A percentile compares a stretch with the other conserved stretches of the same genome.
These are phyloP conservation scores for Oscheius sp. DNA, from an alignment of 2,888 invertebrate genomes.

Conservation along the genomic window DNA sequence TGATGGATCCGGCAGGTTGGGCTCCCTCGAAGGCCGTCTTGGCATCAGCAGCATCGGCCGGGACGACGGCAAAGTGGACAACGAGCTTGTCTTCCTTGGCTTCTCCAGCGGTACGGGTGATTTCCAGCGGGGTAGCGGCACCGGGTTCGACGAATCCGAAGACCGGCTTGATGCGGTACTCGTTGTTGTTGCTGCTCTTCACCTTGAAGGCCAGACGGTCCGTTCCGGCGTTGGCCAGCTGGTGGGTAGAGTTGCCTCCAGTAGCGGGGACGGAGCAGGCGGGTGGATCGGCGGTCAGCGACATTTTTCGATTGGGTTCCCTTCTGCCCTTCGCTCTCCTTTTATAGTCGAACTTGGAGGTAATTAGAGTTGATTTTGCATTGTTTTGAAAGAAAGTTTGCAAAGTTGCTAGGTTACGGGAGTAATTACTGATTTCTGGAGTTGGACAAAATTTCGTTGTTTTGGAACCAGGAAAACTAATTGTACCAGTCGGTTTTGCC, in stretches of 20 bases:
- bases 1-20: slow-evolving; percentile 33
- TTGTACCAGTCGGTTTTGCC: no score
- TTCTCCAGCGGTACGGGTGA: slow-evolving; percentile 41
- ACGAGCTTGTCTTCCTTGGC: slow-evolving; percentile 40
- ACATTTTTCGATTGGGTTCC: no score
- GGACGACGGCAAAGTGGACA: slow-evolving; percentile 41
- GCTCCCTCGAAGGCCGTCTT: slow-evolving; percentile 40
- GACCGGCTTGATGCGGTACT: slow-evolving; percentile 47
- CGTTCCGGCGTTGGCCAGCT: slow-evolving; percentile 44
- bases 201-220: slow-evolving; percentile 45
- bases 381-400: no score
- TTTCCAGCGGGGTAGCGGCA: slow-evolving; percentile 35
- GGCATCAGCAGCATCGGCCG: slow-evolving; percentile 44
- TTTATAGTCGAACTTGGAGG: no score
- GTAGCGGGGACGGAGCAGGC: slow-evolving; percentile 16
- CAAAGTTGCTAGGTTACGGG: no score
- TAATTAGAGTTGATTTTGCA: no score
- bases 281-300: slow-evolving; percentile 21
- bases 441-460: no score
- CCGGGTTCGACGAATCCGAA: slow-evolving; percentile 48
- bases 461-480: no score
- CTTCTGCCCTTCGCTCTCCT: no score
- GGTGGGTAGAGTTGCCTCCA: slow-evolving; percentile 40
- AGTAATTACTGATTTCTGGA: no score
- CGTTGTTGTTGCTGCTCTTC: slow-evolving; percentile 34